phyloP scores from a whole-genome alignment of 2,113 vertebrate genomes.

The Caloenas nicobarica region DNA sequence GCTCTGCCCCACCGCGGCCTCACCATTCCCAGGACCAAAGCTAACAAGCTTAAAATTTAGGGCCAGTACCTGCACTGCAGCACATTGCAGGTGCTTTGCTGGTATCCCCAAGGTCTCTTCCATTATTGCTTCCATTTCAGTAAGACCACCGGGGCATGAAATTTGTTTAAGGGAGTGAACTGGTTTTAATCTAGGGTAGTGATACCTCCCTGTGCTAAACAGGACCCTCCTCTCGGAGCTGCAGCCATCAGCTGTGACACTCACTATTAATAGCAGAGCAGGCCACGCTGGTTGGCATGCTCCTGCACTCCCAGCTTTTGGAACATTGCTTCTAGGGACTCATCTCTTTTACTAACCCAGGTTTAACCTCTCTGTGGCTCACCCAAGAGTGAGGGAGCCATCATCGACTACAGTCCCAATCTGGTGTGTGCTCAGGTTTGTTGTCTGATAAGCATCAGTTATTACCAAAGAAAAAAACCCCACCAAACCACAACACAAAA shows the following conservation, averaged over 20 bases:
- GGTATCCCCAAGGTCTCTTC: neutral
- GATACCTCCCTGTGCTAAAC: neutral
- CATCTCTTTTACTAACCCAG: neutral
- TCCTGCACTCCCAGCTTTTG: neutral
- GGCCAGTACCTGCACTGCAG: neutral
- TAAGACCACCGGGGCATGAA: neutral
- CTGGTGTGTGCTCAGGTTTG: neutral
- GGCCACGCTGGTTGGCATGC: neutral
- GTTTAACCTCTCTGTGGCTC: neutral
- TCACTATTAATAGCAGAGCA: neutral
- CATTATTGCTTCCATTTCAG: neutral
- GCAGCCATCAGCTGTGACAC: neutral
- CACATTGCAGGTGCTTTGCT: neutral
- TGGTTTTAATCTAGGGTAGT: neutral
- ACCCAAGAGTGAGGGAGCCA: neutral
- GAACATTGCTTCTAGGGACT: neutral
- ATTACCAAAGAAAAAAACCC: neutral
- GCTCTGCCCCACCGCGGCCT: rapidly evolving
- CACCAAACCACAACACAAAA: neutral
- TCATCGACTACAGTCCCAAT: rapidly evolving
- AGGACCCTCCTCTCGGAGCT: neutral
- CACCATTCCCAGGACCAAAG: neutral
- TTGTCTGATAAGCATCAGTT: neutral
- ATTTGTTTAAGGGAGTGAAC: neutral
- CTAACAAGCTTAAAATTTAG: neutral